Evolutionary conservation across 2,113 vertebrate genomes (phyloP).

Genomic region (Heterotis niloticus): DNA sequence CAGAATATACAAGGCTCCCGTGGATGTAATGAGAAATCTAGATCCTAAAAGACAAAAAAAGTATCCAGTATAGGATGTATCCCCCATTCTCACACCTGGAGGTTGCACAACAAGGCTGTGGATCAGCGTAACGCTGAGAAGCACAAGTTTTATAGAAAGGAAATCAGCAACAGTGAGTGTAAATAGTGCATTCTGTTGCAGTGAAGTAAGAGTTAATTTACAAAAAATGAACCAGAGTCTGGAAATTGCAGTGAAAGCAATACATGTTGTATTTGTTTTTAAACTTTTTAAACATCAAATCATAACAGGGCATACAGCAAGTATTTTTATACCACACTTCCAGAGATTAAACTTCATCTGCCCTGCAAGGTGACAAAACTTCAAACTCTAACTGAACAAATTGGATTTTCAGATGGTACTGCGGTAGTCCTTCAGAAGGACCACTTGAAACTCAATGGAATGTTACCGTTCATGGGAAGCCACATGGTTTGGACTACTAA

Average conservation of each 20-base stretch:
- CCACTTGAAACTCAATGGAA: constrained; percentile 51
- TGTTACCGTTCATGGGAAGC: constrained; percentile 53
- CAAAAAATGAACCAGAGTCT: too few species aligned
- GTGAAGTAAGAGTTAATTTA: too few species aligned
- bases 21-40: constrained; percentile 98
- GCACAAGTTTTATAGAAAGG: too few species aligned
- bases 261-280: too few species aligned
- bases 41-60: constrained; percentile 76
- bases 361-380: constrained; percentile 23
- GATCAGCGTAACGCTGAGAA: too few species aligned
- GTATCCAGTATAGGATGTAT: not conserved
- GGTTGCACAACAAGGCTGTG: not conserved
- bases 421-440: constrained; percentile 57
- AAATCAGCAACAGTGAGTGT: too few species aligned
- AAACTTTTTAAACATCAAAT: too few species aligned
- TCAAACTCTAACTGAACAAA: constrained; percentile 33
- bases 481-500: constrained; percentile 40
- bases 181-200: too few species aligned
- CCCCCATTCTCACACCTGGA: not conserved
- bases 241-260: too few species aligned
- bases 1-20: constrained; percentile 99
- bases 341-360: not conserved
- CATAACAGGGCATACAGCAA: too few species aligned
- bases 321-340: not conserved
- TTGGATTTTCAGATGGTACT: constrained; percentile 33